A percentile compares a stretch with the other conserved stretches of the same genome.
Conservation (phyloP, 2,113 vertebrate genomes). For the Prolemur simus region DNA sequence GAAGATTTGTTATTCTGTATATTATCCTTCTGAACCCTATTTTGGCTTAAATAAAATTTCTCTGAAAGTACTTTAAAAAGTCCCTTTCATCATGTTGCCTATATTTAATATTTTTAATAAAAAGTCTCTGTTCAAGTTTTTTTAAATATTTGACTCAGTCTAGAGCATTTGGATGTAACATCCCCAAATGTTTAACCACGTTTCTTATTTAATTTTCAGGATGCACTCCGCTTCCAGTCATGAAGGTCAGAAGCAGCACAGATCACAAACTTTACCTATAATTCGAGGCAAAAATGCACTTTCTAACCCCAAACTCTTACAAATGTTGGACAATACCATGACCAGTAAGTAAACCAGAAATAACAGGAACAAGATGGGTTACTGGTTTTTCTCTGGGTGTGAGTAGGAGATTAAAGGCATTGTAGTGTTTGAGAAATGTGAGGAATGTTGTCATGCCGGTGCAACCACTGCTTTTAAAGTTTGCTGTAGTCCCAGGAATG, state of each 20-base stretch:
- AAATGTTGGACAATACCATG: conserved; percentile 94
- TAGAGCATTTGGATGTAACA: not conserved
- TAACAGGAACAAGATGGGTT: not conserved
- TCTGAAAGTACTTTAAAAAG: not conserved
- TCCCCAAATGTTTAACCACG: not conserved
- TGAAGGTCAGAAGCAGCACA: conserved; percentile 94
- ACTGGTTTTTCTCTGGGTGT: not conserved
- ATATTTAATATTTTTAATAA: not conserved
- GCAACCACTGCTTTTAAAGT: not conserved
- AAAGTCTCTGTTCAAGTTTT: not conserved
- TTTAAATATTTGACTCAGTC: not conserved
- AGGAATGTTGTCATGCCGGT: not conserved
- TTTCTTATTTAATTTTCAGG: conserved; percentile 83
- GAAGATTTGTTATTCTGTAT: not conserved
- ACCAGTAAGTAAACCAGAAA: conserved; percentile 81
- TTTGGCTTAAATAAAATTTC: conserved; percentile 27
- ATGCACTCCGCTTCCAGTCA: conserved; percentile 91
- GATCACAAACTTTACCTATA: conserved; percentile 97
- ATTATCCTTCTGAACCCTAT: not conserved
- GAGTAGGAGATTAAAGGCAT: not conserved
- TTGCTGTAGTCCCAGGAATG: not conserved
- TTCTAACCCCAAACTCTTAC: conserved; percentile 95
- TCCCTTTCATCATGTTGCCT: not conserved
- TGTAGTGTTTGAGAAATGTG: not conserved
- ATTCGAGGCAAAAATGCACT: conserved; percentile 97